Conservation (phyloP, 2,888 invertebrate genomes). For the Taphrorychus bicolor region DNA sequence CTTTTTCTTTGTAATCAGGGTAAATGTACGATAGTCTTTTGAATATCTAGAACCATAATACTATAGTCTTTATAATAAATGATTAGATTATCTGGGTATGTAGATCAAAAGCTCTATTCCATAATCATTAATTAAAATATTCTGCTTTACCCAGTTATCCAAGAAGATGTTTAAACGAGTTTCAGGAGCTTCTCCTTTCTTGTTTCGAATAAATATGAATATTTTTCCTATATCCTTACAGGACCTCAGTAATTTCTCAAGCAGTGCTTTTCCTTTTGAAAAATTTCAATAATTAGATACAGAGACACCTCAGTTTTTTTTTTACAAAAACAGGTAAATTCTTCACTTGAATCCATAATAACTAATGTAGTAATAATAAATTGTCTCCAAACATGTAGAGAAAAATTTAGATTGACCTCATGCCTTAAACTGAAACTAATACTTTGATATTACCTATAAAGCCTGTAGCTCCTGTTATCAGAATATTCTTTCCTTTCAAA, state of each 20-base stretch:
- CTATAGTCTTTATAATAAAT: background rate
- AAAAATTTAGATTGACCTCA: background rate
- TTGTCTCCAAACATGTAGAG: no score
- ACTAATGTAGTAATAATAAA: background rate
- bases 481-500: slow-evolving; percentile 27
- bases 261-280: slow-evolving; percentile 53
- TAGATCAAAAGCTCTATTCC: no score
- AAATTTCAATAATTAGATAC: no score
- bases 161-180: slow-evolving; percentile 62
- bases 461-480: slow-evolving; percentile 35
- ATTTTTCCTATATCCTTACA: slow-evolving; percentile 53
- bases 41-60: slow-evolving; percentile 5
- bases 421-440: no score
- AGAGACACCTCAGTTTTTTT: no score
- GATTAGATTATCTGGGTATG: no score
- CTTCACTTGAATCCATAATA: no score
- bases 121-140: no score
- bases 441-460: slow-evolving; percentile 37
- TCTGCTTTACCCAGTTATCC: slow-evolving; percentile 66
- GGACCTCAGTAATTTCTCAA: slow-evolving; percentile 49
- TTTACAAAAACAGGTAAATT: no score
- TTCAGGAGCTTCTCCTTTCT: slow-evolving; percentile 47
- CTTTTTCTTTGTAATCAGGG: slow-evolving; percentile 64
- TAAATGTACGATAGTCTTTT: slow-evolving; percentile 58
- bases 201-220: slow-evolving; percentile 49